Evolutionary conservation across 2,113 vertebrate species (phyloP), one percentile per base, ranked within the genome.

Genomic region (Macrotus californicus): DNA sequence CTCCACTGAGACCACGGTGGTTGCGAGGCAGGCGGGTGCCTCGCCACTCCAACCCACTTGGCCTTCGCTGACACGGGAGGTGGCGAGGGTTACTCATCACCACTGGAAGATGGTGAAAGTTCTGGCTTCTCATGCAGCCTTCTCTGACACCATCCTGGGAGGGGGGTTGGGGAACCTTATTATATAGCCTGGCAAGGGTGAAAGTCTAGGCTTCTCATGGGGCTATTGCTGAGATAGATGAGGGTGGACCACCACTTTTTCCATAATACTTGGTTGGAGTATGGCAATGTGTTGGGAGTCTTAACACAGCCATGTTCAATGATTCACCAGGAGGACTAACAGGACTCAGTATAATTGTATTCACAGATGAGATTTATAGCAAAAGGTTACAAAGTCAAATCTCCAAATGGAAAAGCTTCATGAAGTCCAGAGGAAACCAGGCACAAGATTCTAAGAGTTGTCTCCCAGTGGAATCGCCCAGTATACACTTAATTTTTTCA

Each of bases 301-400:
- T 67, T 56, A 36, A 41, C 36, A 64, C 22, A 36, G 29, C 24
- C 29, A 34, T 48, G 26, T 70, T 89, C 29, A 89, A 1, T 50
- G 48, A 72, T 93, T 70, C 50, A 56, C 52, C 41, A 59, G 31
- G 18, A 93, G 15, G 31, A 61, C 67, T 54, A 59, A 24, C 15
- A 86, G 75, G 14, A 66, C 15, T 92, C 66, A 56, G 15, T 29
- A 7, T 2, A 34, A 26, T 75, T 73, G 41, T 72, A 84, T 67
- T 76, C 87, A 81, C 14, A 48, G 22, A 36, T 81, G 50, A 86
- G 15, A 77, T 73, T 73, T 88, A 48, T 12, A 93, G 56, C 22
- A 54, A 88, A 79, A 91, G 11, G 2, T 19, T 84, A 82, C 76
- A 95, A 82, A 94, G 72, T 46, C 95, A 67, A 82, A 91, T 77